These are phyloP conservation scores for Leucoma salicis DNA, from an alignment of 2,888 invertebrate species.

Conservation along the genomic window DNA sequence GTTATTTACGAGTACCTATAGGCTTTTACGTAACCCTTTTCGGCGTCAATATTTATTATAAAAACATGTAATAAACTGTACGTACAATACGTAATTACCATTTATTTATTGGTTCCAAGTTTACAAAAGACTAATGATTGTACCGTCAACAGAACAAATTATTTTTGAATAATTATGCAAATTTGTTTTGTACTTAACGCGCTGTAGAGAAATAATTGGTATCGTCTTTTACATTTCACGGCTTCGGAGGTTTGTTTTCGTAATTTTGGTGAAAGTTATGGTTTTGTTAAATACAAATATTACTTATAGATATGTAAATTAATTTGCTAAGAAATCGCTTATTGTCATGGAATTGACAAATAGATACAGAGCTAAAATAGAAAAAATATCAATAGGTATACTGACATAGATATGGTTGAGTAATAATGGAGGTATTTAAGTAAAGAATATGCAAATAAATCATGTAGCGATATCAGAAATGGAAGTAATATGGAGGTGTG, in stretches of 20 bases:
- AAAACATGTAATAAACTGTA: constrained; percentile 29
- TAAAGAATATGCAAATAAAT: too few species aligned
- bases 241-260: constrained; percentile 8
- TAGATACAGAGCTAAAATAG: too few species aligned
- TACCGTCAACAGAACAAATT: constrained; percentile 33
- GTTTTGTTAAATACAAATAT: constrained; percentile 3
- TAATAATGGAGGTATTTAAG: too few species aligned
- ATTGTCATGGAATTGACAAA: too few species aligned
- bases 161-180: constrained; percentile 43
- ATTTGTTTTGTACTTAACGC: constrained; percentile 27
- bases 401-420: too few species aligned
- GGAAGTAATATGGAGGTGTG: too few species aligned
- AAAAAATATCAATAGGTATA: too few species aligned
- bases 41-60: constrained; percentile 29
- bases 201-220: constrained; percentile 8
- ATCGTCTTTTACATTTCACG: neutral
- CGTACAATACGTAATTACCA: constrained; percentile 39
- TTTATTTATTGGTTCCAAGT: constrained; percentile 40
- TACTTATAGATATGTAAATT: neutral
- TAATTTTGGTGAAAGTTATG: constrained; percentile 9
- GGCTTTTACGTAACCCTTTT: constrained; percentile 33
- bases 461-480: too few species aligned
- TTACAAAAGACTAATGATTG: constrained; percentile 36
- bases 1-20: constrained; percentile 32
- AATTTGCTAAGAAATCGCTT: neutral